Base-by-base conservation (phyloP, 1,140 invertebrate species). In the Dendrolimus punctatus region DNA sequence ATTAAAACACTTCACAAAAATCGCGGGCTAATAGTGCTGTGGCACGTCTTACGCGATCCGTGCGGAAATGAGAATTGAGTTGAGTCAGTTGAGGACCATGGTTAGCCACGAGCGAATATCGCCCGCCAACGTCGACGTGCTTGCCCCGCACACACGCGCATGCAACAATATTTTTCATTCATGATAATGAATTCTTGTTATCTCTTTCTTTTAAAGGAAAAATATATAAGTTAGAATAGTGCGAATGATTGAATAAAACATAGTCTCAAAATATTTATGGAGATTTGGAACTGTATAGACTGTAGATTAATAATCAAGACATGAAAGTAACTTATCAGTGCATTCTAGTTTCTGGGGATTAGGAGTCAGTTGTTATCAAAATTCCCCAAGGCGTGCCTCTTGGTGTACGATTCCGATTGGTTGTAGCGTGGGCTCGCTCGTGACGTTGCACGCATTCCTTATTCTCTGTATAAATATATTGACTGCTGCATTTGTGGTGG, bases 361-460 rank as follows among this genome's bases (percentile, higher is more conserved):
- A 23, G 23, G 5, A 9, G 44, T 52, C 36, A 50, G 43, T 58
- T 55, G 64, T 73, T 77, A 73, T 75, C 69, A 62, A 39, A 60
- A 60, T 51, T 65, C 67, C 58, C 62, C 66, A 59, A 59, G 80
- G 60, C 79, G 76, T 67, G 74, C 79, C 82, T 79, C 73, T 74
- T 55, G 55, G 64, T 75, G 70, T 73, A 57, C 55, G 65, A 63
- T 60, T 77, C 60, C 77, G 77, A 86, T 86, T 86, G 82, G 82
- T 55, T 66, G 67, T 63, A 66, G 76, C 75, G 82, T 84, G 80
- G 82, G 82, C 82, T 84, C 80, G 80, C 58, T 82, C 74, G 57
- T 80, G 80, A 83, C 82, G 82, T 86, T 75, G 84, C 55, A 60
- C 51, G 64, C 74, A 83, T 82, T 84, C 80, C 75, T 76, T 66